These are phyloP conservation scores for Corythornis vintsioides DNA, from an alignment of 2,113 vertebrate genomes.

Conservation along the genomic window DNA sequence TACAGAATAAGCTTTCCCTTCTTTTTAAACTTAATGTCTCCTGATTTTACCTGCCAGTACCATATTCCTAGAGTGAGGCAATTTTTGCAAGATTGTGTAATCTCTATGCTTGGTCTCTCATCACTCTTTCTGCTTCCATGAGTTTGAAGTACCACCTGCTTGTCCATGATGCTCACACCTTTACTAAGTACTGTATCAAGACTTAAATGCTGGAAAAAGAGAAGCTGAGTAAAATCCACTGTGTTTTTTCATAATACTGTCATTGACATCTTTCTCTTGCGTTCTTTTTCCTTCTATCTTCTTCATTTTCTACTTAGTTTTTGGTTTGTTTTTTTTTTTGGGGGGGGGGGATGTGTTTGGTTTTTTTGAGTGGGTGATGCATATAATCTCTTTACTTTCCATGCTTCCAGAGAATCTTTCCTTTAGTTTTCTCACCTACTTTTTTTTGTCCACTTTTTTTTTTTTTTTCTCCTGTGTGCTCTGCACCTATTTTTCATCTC, in stretches of 20 bases:
- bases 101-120: neutral
- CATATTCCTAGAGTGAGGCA: neutral
- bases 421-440: neutral
- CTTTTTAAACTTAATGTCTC: neutral
- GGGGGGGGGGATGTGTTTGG: no score
- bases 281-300: neutral
- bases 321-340: neutral
- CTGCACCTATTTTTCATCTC: neutral
- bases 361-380: neutral
- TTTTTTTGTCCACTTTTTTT: neutral
- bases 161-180: constrained; percentile 7
- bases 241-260: neutral
- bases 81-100: neutral
- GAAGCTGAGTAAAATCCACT: neutral
- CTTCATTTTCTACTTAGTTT: neutral
- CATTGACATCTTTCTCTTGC: neutral
- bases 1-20: neutral
- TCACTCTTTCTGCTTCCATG: neutral
- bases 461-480: neutral
- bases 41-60: neutral
- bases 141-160: neutral
- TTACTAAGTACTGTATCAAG: neutral
- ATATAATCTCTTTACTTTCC: neutral
- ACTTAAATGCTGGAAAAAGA: neutral
- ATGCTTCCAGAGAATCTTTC: neutral